phyloP scores from a whole-genome alignment of 1,140 invertebrate genomes.

The fruit fly (Drosophila melanogaster) region DNA sequence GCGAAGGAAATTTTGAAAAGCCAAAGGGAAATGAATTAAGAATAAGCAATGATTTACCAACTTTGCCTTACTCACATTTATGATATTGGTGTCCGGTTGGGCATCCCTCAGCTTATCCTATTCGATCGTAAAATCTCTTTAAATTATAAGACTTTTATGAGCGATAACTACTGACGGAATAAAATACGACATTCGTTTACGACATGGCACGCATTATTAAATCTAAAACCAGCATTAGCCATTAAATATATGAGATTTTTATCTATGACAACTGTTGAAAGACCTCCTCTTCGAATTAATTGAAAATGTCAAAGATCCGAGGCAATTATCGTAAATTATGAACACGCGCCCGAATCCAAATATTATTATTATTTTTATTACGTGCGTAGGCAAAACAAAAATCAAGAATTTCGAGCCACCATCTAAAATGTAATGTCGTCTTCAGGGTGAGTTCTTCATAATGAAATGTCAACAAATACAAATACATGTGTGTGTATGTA shows the following conservation, averaged over 20 bases:
- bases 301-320: conserved; percentile 67
- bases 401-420: conserved; percentile 39
- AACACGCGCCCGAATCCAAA: conserved; percentile 63
- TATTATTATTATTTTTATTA: conserved; percentile 78
- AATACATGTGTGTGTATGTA: conserved; percentile 2
- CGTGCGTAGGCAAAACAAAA: conserved; percentile 60
- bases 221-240: conserved; percentile 5
- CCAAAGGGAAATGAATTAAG: conserved; percentile 79
- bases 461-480: conserved; percentile 70
- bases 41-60: conserved; percentile 71
- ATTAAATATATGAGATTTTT: conserved; percentile 7
- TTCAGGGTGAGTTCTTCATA: conserved; percentile 38
- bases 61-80: conserved; percentile 32
- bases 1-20: conserved; percentile 58
- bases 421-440: conserved; percentile 15
- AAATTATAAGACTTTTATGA: conserved; percentile 17
- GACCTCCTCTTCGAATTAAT: conserved; percentile 48
- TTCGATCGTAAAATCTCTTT: conserved; percentile 20
- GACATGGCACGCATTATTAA: conserved; percentile 10
- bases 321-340: conserved; percentile 81
- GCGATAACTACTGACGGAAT: neutral
- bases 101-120: neutral
- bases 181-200: conserved; percentile 14
- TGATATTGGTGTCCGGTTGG: conserved; percentile 53
- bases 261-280: conserved; percentile 16